These are phyloP conservation scores for Zaprionus lachaisei DNA, from an alignment of 1,140 invertebrate genomes.

Conservation along the genomic window DNA sequence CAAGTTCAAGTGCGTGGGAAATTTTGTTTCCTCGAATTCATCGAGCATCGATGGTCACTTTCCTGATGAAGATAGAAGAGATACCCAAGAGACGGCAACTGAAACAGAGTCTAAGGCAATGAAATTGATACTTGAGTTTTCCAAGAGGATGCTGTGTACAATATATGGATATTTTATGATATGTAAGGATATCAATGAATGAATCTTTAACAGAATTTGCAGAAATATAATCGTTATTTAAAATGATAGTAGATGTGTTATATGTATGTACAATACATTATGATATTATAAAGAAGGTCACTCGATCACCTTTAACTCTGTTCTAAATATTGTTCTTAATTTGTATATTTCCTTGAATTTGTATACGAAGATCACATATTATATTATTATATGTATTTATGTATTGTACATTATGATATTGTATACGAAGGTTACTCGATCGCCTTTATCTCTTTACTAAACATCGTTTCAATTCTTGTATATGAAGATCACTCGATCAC, in stretches of 20 bases:
- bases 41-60: background rate
- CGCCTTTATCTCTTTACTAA: background rate
- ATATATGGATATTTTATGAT: background rate
- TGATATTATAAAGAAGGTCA: too few relatives aligned
- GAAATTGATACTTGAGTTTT: slow-evolving; percentile 2
- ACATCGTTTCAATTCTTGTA: background rate
- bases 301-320: too few relatives aligned
- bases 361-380: too few relatives aligned
- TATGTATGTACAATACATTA: too few relatives aligned
- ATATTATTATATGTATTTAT: too few relatives aligned
- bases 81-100: background rate
- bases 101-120: background rate
- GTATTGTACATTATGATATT: too few relatives aligned
- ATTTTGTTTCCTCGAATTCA: slow-evolving; percentile 67
- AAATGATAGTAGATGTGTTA: too few relatives aligned
- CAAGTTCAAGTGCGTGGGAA: slow-evolving; percentile 81
- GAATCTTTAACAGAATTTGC: background rate
- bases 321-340: too few relatives aligned
- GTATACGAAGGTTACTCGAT: background rate
- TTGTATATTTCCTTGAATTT: too few relatives aligned
- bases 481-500: background rate
- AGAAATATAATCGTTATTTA: too few relatives aligned
- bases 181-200: background rate
- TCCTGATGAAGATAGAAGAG: background rate
- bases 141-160: background rate